Percentiles rank a stretch among this genome's conserved stretches.
These are phyloP conservation scores for Volucella inanis DNA, from an alignment of 2,888 invertebrate species.

Conservation along the genomic window DNA sequence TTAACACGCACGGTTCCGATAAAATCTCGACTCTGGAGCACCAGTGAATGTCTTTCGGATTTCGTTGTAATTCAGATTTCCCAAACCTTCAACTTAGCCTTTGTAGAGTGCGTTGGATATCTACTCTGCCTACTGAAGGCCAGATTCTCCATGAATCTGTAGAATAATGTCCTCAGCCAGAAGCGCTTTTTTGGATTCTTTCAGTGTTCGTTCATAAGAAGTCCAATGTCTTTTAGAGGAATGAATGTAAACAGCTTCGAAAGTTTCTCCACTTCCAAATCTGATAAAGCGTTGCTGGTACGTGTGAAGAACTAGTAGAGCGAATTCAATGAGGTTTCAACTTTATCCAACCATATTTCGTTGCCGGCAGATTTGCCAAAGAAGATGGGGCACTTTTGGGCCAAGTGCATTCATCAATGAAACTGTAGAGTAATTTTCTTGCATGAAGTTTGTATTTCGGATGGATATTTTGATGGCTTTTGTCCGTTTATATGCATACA, in stretches of 20 bases:
- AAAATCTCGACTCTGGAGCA: slow-evolving; percentile 87
- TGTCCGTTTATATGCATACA: too few species aligned
- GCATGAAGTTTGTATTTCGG: too few species aligned
- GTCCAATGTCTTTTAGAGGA: slow-evolving; percentile 87
- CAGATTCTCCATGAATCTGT: slow-evolving; percentile 96
- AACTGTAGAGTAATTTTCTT: too few species aligned
- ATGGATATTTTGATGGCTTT: too few species aligned
- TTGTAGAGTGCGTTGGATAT: slow-evolving; percentile 89
- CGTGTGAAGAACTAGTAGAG: slow-evolving; percentile 97
- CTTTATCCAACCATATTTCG: slow-evolving; percentile 93
- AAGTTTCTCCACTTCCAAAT: slow-evolving; percentile 91
- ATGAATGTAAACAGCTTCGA: slow-evolving; percentile 94
- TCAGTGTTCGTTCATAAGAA: slow-evolving; percentile 89
- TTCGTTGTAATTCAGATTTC: slow-evolving; percentile 87
- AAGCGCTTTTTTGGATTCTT: slow-evolving; percentile 89
- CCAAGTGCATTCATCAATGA: too few species aligned
- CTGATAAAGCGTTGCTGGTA: too few species aligned
- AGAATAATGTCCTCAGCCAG: slow-evolving; percentile 93
- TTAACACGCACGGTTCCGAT: slow-evolving; percentile 89
- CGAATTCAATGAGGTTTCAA: slow-evolving; percentile 93
- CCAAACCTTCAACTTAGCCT: slow-evolving; percentile 87
- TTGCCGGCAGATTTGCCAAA: slow-evolving; percentile 97
- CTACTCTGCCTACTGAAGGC: slow-evolving; percentile 88
- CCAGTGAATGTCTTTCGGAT: slow-evolving; percentile 89
- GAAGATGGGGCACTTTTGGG: too few species aligned